phyloP scores from a whole-genome alignment of 2,797 vertebrate genomes.

The Coregonus suidteri region DNA sequence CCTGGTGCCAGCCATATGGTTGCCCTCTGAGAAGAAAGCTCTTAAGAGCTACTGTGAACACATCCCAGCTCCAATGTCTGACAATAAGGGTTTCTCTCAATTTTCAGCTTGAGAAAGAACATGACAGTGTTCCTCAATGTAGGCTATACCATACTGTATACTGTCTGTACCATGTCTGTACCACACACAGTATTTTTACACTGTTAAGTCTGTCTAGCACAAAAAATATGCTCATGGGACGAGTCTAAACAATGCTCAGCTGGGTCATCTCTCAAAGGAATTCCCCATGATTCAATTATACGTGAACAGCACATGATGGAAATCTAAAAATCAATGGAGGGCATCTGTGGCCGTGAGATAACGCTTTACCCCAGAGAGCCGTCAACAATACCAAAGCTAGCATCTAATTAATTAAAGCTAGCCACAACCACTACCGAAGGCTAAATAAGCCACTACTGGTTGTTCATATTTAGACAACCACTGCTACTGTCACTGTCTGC shows the following conservation, averaged over 20 bases:
- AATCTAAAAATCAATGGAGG: constrained; percentile 63
- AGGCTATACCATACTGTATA: background rate
- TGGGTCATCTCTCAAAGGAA: constrained; percentile 55
- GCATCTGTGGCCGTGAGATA: constrained; percentile 70
- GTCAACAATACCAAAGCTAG: constrained; percentile 53
- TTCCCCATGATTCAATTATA: constrained; percentile 51
- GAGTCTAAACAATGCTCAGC: constrained; percentile 26
- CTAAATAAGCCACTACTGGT: constrained; percentile 36
- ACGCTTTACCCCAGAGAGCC: constrained; percentile 54
- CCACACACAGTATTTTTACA: background rate
- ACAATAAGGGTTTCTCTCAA: background rate
- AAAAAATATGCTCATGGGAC: constrained; percentile 3
- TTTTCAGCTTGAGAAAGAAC: background rate
- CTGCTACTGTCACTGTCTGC: background rate
- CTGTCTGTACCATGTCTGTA: background rate
- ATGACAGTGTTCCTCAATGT: background rate
- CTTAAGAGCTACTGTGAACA: constrained; percentile 18
- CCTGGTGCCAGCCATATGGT: constrained; percentile 62
- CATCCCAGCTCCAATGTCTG: background rate
- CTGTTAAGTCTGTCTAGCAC: background rate
- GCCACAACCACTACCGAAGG: constrained; percentile 27
- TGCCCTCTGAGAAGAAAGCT: constrained; percentile 53
- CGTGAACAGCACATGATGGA: constrained; percentile 34
- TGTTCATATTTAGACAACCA: constrained; percentile 2
- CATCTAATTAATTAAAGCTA: constrained; percentile 57